A percentile compares a stretch with the other conserved stretches of the same genome.
phyloP scores from a whole-genome alignment of 1,140 invertebrate genomes.

The Drosophila micromelanica region DNA sequence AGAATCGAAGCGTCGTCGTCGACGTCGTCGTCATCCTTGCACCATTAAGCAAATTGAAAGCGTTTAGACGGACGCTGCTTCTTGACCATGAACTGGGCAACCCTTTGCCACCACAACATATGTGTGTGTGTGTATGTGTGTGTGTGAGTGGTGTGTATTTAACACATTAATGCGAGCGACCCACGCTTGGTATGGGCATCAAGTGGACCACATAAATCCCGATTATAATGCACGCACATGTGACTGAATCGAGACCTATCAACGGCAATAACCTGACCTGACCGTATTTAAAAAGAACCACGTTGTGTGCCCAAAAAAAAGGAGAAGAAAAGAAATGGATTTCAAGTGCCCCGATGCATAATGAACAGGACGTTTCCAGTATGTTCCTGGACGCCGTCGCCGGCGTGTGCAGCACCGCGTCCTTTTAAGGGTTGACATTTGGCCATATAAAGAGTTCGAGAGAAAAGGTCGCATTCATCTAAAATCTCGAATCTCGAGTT shows the following conservation, averaged over 20 bases:
- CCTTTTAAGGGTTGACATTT: slow-evolving; percentile 77
- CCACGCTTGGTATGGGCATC: slow-evolving; percentile 55
- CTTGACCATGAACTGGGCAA: slow-evolving; percentile 58
- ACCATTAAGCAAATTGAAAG: slow-evolving; percentile 82
- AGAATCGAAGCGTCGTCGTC: slow-evolving; percentile 35
- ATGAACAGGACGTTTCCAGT: slow-evolving; percentile 63
- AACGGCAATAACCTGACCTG: slow-evolving; percentile 23
- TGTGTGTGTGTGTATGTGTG: slow-evolving; percentile 4
- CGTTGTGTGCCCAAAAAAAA: slow-evolving; percentile 45
- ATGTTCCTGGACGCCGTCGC: slow-evolving; percentile 39
- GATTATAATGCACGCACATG: slow-evolving; percentile 78
- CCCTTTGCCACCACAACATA: slow-evolving; percentile 31
- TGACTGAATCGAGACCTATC: slow-evolving; percentile 53
- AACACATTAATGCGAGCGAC: slow-evolving; percentile 64
- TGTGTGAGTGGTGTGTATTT: slow-evolving; percentile 49
- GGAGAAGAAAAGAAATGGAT: slow-evolving; percentile 72
- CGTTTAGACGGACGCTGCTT: slow-evolving; percentile 73
- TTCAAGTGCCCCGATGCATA: slow-evolving; percentile 72
- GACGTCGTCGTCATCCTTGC: slow-evolving; percentile 35
- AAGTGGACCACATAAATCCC: slow-evolving; percentile 76
- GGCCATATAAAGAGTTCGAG: slow-evolving; percentile 52
- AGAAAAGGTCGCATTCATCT: slow-evolving; percentile 49
- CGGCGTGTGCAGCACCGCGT: slow-evolving; percentile 50
- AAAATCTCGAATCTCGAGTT: slow-evolving; percentile 40
- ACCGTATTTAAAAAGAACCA: slow-evolving; percentile 39